Conservation (phyloP, 2,797 vertebrate species). For the Myotis planiceps region DNA sequence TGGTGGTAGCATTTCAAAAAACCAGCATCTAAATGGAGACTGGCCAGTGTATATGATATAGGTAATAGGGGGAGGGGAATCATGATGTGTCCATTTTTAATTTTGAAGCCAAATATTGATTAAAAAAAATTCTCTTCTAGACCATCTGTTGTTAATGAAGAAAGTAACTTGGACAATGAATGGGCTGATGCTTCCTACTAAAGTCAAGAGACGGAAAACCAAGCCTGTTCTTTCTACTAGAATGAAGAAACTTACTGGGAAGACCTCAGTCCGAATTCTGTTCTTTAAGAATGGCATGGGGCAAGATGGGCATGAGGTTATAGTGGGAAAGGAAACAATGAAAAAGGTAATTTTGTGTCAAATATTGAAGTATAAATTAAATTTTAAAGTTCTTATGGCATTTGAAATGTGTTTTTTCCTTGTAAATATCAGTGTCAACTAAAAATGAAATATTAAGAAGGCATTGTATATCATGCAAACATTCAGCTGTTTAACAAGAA, state of each 20-base stretch:
- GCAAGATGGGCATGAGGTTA: constrained; percentile 65
- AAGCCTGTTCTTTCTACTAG: constrained; percentile 71
- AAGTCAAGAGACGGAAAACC: constrained; percentile 76
- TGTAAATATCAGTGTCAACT: background rate
- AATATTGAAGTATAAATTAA: background rate
- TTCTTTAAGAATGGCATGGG: constrained; percentile 79
- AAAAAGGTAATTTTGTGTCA: constrained; percentile 77
- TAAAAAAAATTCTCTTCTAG: constrained; percentile 81
- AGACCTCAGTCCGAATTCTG: constrained; percentile 71
- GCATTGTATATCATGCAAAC: background rate
- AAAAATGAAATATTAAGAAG: background rate
- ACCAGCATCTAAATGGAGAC: constrained; percentile 84
- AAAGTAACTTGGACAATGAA: constrained; percentile 80
- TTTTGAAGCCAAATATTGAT: constrained; percentile 86
- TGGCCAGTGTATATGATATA: constrained; percentile 82
- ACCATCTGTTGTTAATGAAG: constrained; percentile 86
- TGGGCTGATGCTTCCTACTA: constrained; percentile 76
- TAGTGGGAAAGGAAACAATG: constrained; percentile 69
- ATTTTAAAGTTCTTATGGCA: constrained; percentile 1
- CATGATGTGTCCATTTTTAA: constrained; percentile 72
- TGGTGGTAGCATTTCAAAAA: constrained; percentile 87
- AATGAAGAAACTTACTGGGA: constrained; percentile 72
- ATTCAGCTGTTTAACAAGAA: background rate
- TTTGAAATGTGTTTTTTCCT: background rate
- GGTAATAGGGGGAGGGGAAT: constrained; percentile 61